Evolutionary conservation across 2,888 invertebrate genomes (phyloP).

Genomic region (Rutpela maculata): DNA sequence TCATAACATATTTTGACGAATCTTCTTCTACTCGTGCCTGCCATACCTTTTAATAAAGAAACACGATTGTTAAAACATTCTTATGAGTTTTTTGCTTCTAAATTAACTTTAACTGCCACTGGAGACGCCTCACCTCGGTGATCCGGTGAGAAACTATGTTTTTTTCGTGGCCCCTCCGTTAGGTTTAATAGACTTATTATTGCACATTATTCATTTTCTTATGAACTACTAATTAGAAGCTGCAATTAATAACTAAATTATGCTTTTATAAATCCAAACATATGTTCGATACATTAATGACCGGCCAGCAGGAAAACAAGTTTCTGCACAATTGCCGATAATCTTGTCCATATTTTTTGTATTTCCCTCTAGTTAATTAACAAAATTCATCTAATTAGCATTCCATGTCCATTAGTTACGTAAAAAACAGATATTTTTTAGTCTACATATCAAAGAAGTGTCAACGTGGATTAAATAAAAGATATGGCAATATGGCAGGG

Average conservation of each 20-base stretch:
- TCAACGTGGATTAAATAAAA: not conserved
- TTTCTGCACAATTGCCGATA: conserved; percentile 32
- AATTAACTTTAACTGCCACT: not conserved
- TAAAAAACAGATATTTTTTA: not conserved
- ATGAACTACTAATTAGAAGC: conserved; percentile 8
- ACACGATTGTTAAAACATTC: too few relatives aligned
- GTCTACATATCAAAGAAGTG: not conserved
- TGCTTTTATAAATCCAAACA: not conserved
- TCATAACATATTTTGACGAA: too few relatives aligned
- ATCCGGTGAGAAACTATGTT: not conserved
- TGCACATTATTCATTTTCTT: conserved; percentile 7
- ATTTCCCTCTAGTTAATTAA: conserved; percentile 26
- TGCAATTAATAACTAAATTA: conserved; percentile 12
- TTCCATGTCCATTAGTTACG: not conserved
- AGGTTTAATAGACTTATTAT: conserved; percentile 12
- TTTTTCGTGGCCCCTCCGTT: not conserved
- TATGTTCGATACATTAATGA: not conserved
- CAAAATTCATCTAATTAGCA: conserved; percentile 38
- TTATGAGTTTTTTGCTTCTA: not conserved
- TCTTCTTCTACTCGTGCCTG: too few relatives aligned
- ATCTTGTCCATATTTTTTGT: conserved; percentile 29
- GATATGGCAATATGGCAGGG: not conserved
- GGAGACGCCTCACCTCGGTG: not conserved
- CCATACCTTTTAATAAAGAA: too few relatives aligned
- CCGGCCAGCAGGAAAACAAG: conserved; percentile 25